Evolutionary conservation across 2,797 vertebrate genomes (phyloP).

Genomic region (Oreonectes daqikongensis): DNA sequence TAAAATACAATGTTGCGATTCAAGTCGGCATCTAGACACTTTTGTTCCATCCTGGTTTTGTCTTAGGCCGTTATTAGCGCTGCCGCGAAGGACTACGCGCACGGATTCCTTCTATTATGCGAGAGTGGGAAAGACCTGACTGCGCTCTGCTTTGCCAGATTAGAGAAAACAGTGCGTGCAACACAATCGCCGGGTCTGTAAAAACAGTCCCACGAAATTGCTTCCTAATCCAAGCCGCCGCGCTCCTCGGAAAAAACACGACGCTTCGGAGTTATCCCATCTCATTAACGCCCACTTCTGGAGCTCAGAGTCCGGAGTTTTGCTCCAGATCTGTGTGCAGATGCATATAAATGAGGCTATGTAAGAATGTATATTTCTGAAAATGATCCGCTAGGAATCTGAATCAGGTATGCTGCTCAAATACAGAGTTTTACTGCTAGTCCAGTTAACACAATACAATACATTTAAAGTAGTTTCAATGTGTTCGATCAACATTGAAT

Average conservation of each 20-base stretch:
- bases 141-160: slow-evolving; percentile 9
- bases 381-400: background rate
- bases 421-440: background rate
- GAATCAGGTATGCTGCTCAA: background rate
- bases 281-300: background rate
- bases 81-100: background rate
- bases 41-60: slow-evolving; percentile 27
- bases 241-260: slow-evolving; percentile 6
- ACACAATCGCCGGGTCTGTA: slow-evolving; percentile 22
- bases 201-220: slow-evolving; percentile 31
- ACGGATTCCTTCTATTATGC: slow-evolving; percentile 46
- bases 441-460: no score
- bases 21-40: slow-evolving; percentile 51
- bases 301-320: background rate
- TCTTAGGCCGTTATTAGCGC: background rate
- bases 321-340: background rate
- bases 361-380: slow-evolving; percentile 13
- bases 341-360: slow-evolving; percentile 9
- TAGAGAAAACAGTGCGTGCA: slow-evolving; percentile 6
- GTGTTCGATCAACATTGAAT: background rate
- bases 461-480: no score
- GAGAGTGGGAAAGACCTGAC: slow-evolving; percentile 32
- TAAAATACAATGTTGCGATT: slow-evolving; percentile 49
- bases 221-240: slow-evolving; percentile 33
- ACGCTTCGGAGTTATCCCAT: slow-evolving; percentile 5